Conservation (phyloP, 2,113 vertebrate genomes). For the Sakesphorus luctuosus region DNA sequence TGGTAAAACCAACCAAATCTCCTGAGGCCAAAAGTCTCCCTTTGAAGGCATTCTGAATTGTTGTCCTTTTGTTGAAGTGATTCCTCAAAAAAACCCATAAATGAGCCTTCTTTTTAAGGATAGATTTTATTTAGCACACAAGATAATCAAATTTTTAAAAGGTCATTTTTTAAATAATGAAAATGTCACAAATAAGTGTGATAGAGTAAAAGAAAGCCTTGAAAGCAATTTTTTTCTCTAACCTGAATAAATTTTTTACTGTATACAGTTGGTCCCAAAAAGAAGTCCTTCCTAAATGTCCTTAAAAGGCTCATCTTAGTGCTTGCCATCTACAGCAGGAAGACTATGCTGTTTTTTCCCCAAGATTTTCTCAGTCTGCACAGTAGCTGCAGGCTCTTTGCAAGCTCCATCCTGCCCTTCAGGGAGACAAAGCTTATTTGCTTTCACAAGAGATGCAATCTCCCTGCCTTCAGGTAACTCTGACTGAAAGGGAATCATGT, state of each 20-base stretch:
- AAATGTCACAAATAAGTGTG: not conserved
- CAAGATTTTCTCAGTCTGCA: not conserved
- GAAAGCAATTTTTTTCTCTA: not conserved
- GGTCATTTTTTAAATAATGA: not conserved
- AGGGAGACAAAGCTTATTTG: conserved; percentile 3
- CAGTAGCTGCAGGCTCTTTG: not conserved
- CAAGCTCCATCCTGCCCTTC: not conserved
- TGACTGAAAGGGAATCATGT: not conserved
- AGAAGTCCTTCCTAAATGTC: not conserved
- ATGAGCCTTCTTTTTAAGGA: not conserved
- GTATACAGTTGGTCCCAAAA: not conserved
- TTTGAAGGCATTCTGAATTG: not conserved
- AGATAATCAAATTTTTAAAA: not conserved
- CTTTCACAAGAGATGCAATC: not conserved
- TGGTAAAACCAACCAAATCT: not conserved
- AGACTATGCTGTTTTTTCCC: not conserved
- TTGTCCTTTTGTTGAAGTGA: not conserved
- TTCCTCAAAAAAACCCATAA: not conserved
- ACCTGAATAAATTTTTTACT: not conserved
- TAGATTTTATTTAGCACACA: not conserved
- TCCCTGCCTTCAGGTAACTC: not conserved
- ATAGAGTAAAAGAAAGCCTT: not conserved
- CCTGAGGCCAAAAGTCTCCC: not conserved
- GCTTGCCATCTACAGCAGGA: not conserved
- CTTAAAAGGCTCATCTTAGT: not conserved